phyloP scores from a whole-genome alignment of 2,888 invertebrate genomes.

The Acanthoscelides obtectus region DNA sequence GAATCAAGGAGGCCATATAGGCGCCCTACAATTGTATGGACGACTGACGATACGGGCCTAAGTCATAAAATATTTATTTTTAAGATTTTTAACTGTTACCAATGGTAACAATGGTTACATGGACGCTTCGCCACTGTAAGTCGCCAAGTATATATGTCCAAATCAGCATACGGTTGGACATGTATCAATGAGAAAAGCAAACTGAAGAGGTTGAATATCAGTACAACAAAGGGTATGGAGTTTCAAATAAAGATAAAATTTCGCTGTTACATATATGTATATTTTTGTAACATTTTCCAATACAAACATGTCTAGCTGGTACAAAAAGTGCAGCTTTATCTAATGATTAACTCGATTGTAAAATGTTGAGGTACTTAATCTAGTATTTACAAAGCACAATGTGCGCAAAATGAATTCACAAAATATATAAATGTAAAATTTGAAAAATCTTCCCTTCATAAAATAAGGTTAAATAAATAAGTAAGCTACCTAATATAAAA shows the following conservation, averaged over 20 bases:
- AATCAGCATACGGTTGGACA: too few species aligned
- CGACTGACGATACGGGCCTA: too few species aligned
- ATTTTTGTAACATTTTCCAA: background rate
- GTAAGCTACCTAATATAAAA: background rate
- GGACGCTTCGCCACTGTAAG: too few species aligned
- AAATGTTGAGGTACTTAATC: slow-evolving; percentile 12
- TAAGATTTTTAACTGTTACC: too few species aligned
- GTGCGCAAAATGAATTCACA: slow-evolving; percentile 28
- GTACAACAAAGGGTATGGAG: too few species aligned
- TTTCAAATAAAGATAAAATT: background rate
- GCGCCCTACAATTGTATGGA: too few species aligned
- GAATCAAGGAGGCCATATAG: too few species aligned
- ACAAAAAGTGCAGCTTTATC: slow-evolving; percentile 19
- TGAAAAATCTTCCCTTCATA: background rate
- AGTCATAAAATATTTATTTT: too few species aligned
- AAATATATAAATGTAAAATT: slow-evolving; percentile 6
- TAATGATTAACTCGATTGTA: background rate
- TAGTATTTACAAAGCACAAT: slow-evolving; percentile 38
- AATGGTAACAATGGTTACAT: too few species aligned
- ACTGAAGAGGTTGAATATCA: too few species aligned
- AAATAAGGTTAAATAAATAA: slow-evolving; percentile 2
- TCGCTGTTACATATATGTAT: background rate
- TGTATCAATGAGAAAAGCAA: too few species aligned
- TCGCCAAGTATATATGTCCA: too few species aligned
- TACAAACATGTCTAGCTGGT: slow-evolving; percentile 22